These are phyloP conservation scores for Notolepis coatsorum DNA, from an alignment of 2,797 vertebrate genomes.

Conservation along the genomic window DNA sequence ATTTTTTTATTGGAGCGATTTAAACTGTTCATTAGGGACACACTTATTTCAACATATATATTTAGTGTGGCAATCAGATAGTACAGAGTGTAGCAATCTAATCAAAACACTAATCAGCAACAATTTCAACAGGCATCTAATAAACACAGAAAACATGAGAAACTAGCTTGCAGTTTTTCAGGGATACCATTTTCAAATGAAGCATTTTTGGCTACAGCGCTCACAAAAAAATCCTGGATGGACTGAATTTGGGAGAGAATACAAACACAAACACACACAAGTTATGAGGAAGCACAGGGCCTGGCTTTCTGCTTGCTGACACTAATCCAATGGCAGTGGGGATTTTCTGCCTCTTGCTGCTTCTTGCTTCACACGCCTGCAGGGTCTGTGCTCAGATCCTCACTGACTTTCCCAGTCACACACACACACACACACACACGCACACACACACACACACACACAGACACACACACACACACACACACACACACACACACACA, in stretches of 20 bases:
- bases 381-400: slow-evolving; percentile 68
- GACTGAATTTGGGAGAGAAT: slow-evolving; percentile 41
- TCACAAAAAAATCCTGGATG: slow-evolving; percentile 19
- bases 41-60: too few relatives aligned
- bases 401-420: slow-evolving; percentile 54
- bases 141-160: not conserved
- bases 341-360: slow-evolving; percentile 81
- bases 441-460: slow-evolving; percentile 35
- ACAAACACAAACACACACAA: slow-evolving; percentile 47
- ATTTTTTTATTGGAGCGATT: too few relatives aligned
- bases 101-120: slow-evolving; percentile 27
- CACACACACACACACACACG: slow-evolving; percentile 6
- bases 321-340: slow-evolving; percentile 79
- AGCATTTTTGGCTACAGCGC: not conserved
- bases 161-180: slow-evolving; percentile 5
- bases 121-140: too few relatives aligned
- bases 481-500: slow-evolving; percentile 6
- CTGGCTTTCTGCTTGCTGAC: slow-evolving; percentile 74
- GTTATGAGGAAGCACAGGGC: slow-evolving; percentile 26
- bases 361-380: slow-evolving; percentile 82
- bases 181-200: slow-evolving; percentile 7
- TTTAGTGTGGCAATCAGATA: too few relatives aligned
- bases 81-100: slow-evolving; percentile 16
- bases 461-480: slow-evolving; percentile 45
- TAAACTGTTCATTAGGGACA: too few relatives aligned